phyloP scores from a whole-genome alignment of 2,113 vertebrate genomes.

The human region GRCh38 chr9:97901501-97902000 shows the following conservation, averaged over 20 bases:
- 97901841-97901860: not conserved
- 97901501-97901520: not conserved
- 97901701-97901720: constrained; percentile 33
- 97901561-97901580: not conserved
- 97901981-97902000: not conserved
- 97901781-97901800: not conserved
- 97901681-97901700: constrained; percentile 3
- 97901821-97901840: not conserved
- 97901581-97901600: not conserved
- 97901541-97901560: not conserved
- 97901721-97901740: not conserved
- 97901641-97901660: not conserved
- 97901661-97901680: constrained; percentile 3
- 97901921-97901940: not conserved
- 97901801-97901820: not conserved
- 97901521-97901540: not conserved
- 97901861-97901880: not conserved
- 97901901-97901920: not conserved
- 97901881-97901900: not conserved
- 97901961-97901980: not conserved
- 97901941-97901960: not conserved
- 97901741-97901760: no score
- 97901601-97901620: not conserved
- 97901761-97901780: no score
- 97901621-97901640: constrained; percentile 19